phyloP scores from a whole-genome alignment of 2,113 vertebrate species.

The Gopherus evgoodei region DNA sequence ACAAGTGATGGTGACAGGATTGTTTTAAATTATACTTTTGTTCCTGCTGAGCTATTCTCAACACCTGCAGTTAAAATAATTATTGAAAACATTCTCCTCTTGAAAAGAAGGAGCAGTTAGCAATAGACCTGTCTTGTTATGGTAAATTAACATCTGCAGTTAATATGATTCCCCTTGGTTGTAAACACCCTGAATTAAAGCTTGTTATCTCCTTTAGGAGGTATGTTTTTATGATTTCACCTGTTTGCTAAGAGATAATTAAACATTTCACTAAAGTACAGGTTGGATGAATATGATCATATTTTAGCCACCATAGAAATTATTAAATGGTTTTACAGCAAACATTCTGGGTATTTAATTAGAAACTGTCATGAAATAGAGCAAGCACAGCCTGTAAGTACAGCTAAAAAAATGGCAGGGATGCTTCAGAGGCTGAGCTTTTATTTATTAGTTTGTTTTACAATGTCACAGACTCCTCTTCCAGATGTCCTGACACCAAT shows the following conservation, averaged over 20 bases:
- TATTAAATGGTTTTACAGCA: slow-evolving; percentile 58
- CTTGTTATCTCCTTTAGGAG: slow-evolving; percentile 71
- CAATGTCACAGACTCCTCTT: background rate
- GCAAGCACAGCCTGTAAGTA: slow-evolving; percentile 11
- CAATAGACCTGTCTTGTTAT: slow-evolving; percentile 67
- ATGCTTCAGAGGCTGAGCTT: background rate
- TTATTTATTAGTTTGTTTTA: background rate
- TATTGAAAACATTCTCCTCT: slow-evolving; percentile 71
- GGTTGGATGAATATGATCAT: slow-evolving; percentile 55
- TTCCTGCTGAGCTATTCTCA: slow-evolving; percentile 70
- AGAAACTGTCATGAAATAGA: slow-evolving; percentile 40
- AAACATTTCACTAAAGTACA: slow-evolving; percentile 58
- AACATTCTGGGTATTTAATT: slow-evolving; percentile 59
- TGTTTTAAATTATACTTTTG: slow-evolving; percentile 68
- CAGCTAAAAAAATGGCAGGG: background rate
- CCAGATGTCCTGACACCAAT: background rate
- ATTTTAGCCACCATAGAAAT: slow-evolving; percentile 55
- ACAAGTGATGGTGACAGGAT: slow-evolving; percentile 46
- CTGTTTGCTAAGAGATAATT: slow-evolving; percentile 60
- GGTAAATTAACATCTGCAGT: slow-evolving; percentile 70
- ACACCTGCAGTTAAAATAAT: slow-evolving; percentile 75
- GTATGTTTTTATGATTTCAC: slow-evolving; percentile 58
- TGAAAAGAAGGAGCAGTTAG: slow-evolving; percentile 66
- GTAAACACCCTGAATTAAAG: slow-evolving; percentile 67
- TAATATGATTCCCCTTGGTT: slow-evolving; percentile 69